phyloP scores from a whole-genome alignment of 2,113 vertebrate genomes.

The Propithecus coquereli region DNA sequence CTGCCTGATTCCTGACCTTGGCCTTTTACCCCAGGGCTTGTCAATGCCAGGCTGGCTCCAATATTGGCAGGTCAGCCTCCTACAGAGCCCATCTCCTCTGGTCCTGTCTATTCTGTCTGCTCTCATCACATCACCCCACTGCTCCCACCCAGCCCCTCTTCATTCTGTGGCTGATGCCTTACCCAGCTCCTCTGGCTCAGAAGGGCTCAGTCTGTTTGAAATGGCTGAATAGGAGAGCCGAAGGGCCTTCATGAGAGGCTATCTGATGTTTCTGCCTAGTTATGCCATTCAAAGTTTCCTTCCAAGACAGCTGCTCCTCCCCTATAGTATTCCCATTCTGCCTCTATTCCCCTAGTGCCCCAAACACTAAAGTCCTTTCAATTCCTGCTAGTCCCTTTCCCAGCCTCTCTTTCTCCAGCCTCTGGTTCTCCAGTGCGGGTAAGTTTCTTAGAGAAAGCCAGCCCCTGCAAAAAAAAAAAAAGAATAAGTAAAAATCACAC shows the following conservation, averaged over 20 bases:
- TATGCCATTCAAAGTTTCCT: background rate
- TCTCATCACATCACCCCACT: conserved; percentile 56
- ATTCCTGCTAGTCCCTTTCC: background rate
- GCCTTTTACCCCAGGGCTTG: conserved; percentile 64
- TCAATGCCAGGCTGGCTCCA: conserved; percentile 48
- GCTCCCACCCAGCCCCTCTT: background rate
- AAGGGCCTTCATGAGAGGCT: background rate
- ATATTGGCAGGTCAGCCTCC: conserved; percentile 64
- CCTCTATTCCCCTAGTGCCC: background rate
- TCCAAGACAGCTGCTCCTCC: background rate
- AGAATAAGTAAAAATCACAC: background rate
- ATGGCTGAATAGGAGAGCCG: background rate
- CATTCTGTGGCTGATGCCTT: background rate
- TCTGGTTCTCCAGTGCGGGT: background rate
- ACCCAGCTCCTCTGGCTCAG: background rate
- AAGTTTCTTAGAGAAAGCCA: background rate
- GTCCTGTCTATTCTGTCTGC: conserved; percentile 1
- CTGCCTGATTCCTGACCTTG: conserved; percentile 60
- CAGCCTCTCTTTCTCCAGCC: background rate
- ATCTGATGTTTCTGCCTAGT: background rate
- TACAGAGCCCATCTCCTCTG: background rate
- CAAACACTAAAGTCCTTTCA: background rate
- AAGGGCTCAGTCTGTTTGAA: background rate
- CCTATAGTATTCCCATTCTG: background rate
- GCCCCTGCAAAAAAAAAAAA: background rate